Evolutionary conservation across 2,888 invertebrate genomes (phyloP), one percentile per base, ranked within the genome.

Genomic region (Chalcosyrphus nemorum): DNA sequence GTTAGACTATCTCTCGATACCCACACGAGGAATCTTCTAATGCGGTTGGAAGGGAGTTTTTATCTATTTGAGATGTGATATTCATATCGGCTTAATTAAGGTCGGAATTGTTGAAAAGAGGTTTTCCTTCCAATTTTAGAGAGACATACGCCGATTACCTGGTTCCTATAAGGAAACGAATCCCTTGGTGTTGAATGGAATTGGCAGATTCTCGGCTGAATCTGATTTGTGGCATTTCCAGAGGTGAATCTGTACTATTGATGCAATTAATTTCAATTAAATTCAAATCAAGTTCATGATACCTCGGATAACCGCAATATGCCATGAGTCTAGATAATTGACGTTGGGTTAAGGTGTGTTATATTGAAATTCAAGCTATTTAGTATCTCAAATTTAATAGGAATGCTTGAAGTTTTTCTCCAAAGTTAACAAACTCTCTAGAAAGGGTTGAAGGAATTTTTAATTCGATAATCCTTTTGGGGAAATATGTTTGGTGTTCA

Each of bases 81-180:
- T 54, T 43, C 21, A 43, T 41, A 43, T 21, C 21, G 70, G 54
- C 57, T 63, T 77, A 77, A 77, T 77, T 77, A 63, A 71, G 70
- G 70, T 47, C 38, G 61, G 41, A 77, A 41, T 17, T 38, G 56
- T 56, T 54, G 47, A 77, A 47, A 38, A 61, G 77, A 63, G 63
- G 63, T 71, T 77, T 77, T 27, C 45, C 38, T 41, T 63, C 47
- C 35, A 24, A 47, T 32, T 61, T 54, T 27, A 3, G 11, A 15
- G 19, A 17, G 15, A 15, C 38, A 45, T 2, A 9, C 11, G 38
- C 38, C 38, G 13, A 38, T 4, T 38, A 13, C 38, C 5, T 38
- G 3, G 13, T 38, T 13, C 24, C n/a, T n/a, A n/a, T n/a, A n/a
- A n/a, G n/a, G n/a, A n/a, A n/a, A 19, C 45, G 45, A 11, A 17